These are phyloP conservation scores for Ptyas mucosa DNA, from an alignment of 2,113 vertebrate species.

Conservation along the genomic window DNA sequence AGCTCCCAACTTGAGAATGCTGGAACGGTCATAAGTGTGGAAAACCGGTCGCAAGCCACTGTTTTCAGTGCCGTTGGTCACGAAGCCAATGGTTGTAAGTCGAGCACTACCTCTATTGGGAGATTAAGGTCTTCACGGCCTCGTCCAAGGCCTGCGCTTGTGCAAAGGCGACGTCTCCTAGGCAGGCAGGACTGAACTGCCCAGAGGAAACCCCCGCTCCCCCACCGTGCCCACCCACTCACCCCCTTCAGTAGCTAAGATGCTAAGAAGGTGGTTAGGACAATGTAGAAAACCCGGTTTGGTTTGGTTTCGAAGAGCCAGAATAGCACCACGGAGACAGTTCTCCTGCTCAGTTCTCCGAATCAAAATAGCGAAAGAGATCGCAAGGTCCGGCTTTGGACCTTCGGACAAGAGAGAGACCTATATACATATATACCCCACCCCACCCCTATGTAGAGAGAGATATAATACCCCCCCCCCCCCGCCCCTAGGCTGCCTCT, in stretches of 20 bases:
- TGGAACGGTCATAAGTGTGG: background rate
- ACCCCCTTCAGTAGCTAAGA: constrained; percentile 3
- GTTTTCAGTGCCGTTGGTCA: no score
- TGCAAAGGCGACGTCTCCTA: constrained; percentile 36
- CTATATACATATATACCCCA: constrained; percentile 17
- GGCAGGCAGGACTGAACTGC: constrained; percentile 31
- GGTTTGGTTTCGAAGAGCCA: constrained; percentile 18
- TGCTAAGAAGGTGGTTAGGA: background rate
- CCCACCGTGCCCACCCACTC: no score
- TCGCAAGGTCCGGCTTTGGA: constrained; percentile 30
- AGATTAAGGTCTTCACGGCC: background rate
- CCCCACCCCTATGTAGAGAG: constrained; percentile 12
- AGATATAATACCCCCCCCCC: background rate
- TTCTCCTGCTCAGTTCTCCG: constrained; percentile 69
- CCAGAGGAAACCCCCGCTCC: constrained; percentile 34
- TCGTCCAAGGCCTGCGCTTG: background rate
- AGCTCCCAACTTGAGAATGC: background rate
- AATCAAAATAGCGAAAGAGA: constrained; percentile 38
- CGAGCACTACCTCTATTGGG: background rate
- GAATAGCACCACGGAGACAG: constrained; percentile 62
- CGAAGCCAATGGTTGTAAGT: background rate
- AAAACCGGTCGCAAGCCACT: background rate
- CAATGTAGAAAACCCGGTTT: constrained; percentile 39
- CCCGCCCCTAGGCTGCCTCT: background rate
- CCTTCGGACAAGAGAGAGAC: constrained; percentile 14